A percentile compares a stretch with the other conserved stretches of the same genome.
Conservation (phyloP, 1,140 invertebrate species). For the Psilanteris sp. region DNA sequence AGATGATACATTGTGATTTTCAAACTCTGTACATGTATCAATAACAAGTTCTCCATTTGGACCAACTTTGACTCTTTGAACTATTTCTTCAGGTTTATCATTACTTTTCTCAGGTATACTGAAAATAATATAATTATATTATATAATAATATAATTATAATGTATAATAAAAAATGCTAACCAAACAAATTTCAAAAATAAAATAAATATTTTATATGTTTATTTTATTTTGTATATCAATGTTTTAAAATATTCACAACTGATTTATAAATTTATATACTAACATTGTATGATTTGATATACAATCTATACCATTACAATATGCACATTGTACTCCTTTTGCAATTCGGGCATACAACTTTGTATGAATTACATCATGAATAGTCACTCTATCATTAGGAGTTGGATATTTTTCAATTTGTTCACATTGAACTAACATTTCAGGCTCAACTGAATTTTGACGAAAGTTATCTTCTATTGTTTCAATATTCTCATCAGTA, state of each 20-base stretch:
- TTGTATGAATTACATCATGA: conserved; percentile 35
- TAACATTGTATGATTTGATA: conserved; percentile 18
- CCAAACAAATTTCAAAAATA: no score
- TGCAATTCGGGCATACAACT: conserved; percentile 1
- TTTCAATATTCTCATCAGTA: conserved; percentile 11
- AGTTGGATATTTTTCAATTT: no score
- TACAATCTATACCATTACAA: conserved; percentile 13
- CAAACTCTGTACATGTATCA: no score
- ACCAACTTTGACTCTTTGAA: conserved; percentile 90
- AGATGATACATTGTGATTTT: no score
- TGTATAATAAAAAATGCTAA: no score
- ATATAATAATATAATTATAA: no score
- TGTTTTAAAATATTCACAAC: no score
- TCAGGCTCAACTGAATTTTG: neutral
- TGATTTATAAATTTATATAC: no score
- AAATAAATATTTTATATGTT: no score
- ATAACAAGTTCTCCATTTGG: conserved; percentile 91
- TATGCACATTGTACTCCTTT: conserved; percentile 2
- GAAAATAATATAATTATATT: neutral
- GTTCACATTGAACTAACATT: neutral
- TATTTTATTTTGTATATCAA: no score
- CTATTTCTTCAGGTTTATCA: neutral
- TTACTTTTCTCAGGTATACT: neutral
- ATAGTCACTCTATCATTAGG: conserved; percentile 18
- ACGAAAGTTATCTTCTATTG: neutral